Conservation (phyloP, 1,140 invertebrate genomes). For the Berghia stephanieae region DNA sequence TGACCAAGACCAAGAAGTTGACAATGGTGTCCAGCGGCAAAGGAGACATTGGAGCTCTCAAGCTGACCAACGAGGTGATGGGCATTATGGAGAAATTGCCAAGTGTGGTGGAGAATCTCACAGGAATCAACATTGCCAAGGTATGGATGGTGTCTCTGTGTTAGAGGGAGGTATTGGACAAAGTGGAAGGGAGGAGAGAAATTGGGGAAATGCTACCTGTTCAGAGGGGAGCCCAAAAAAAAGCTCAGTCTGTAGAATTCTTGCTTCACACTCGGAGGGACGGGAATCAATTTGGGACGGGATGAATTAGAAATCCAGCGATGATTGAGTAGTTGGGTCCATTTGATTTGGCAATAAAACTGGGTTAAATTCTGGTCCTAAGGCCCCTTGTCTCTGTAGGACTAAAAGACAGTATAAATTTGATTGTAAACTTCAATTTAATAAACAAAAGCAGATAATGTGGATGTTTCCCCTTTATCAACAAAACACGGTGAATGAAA, state of each 20-base stretch:
- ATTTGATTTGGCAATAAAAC: no score
- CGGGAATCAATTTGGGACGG: no score
- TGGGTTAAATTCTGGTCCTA: no score
- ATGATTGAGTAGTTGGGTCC: not conserved
- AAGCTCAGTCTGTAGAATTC: not conserved
- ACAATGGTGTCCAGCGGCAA: slow-evolving; percentile 94
- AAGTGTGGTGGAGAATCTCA: slow-evolving; percentile 86
- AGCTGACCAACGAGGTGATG: slow-evolving; percentile 92
- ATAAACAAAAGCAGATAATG: no score
- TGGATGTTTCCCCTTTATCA: no score
- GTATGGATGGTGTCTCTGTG: slow-evolving; percentile 41
- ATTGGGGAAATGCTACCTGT: not conserved
- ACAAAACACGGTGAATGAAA: no score
- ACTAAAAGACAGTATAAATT: no score
- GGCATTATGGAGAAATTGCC: slow-evolving; percentile 91
- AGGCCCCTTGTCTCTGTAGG: no score
- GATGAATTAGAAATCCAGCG: no score
- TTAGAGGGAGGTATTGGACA: not conserved
- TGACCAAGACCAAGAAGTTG: slow-evolving; percentile 91
- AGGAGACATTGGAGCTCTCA: slow-evolving; percentile 90
- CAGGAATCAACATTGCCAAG: slow-evolving; percentile 85
- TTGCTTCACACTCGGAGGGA: no score
- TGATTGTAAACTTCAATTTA: no score
- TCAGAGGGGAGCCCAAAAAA: not conserved
- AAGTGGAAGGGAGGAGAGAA: not conserved